Evolutionary conservation across 2,797 vertebrate genomes (phyloP).

Genomic region (Hephaestus fuliginosus): DNA sequence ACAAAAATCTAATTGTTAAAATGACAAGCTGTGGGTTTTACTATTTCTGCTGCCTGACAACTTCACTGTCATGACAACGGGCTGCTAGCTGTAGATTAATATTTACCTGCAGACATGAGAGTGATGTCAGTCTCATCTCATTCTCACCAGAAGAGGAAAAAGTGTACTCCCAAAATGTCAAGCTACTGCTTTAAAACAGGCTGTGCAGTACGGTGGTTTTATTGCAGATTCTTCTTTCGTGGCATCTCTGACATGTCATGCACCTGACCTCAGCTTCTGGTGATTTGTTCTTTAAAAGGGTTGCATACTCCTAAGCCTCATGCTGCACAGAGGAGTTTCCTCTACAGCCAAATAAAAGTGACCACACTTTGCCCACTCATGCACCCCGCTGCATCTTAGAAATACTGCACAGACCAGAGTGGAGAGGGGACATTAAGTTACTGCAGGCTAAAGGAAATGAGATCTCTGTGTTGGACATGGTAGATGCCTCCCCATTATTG

Average conservation of each 20-base stretch:
- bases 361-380: neutral
- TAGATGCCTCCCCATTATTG: constrained; percentile 22
- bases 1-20: neutral
- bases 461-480: constrained; percentile 29
- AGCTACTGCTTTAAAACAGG: constrained; percentile 2
- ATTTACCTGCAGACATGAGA: neutral
- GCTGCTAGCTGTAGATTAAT: neutral
- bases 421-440: constrained; percentile 33
- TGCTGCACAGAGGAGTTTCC: constrained; percentile 17
- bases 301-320: neutral
- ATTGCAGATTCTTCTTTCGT: neutral
- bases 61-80: neutral
- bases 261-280: neutral
- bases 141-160: neutral
- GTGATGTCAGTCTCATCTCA: neutral
- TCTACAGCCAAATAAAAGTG: constrained; percentile 23
- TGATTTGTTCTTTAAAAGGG: neutral
- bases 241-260: neutral
- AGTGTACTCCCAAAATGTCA: neutral
- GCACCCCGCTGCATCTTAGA: neutral
- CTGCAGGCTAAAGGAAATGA: constrained; percentile 35
- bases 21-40: neutral
- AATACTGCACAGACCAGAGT: constrained; percentile 14
- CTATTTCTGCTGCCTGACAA: neutral
- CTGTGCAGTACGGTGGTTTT: neutral